Base-by-base conservation (phyloP, 1,140 invertebrate genomes). In the Cyclargus thomasi region DNA sequence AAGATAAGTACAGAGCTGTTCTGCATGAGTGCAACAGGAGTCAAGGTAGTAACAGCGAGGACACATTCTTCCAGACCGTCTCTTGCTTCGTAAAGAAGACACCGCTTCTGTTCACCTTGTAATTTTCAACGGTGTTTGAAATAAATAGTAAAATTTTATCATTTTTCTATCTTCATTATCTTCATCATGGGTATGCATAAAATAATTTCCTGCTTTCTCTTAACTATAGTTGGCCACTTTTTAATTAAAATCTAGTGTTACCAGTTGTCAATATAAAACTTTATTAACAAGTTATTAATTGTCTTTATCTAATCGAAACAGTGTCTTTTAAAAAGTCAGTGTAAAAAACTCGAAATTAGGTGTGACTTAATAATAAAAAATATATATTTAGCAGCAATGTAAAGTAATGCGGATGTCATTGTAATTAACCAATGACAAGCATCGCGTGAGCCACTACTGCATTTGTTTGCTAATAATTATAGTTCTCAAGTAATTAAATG, bases 11-110 rank as follows among this genome's bases (percentile, higher is more conserved):
- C 35, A 22, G 53, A n/a, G 67, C 70, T 11, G 65, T n/a, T 8
- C n/a, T 76, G 11, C 68, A 75, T 53, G 69, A 74, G 20, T 79
- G 75, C 57, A 77, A 79, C 21, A 71, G 74, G 16, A 18, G 29
- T 0, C 10, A 62, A 35, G 66, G 73, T 36, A 59, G 18, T 10
- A 57, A 74, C 29, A 64, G 67, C 16, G 59, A 72, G 3, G 67
- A 79, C 20, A 75, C 67, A 1, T n/a, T 74, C 11, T 71, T 64
- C 47, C 71, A 63, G 70, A 62, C 59, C 1, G 17, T 53, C 4
- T 4, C 55, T 4, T 79, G 77, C 62, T 53, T 69, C 29, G 64
- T 70, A 23, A 36, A 73, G 1, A 73, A 69, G 10, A 22, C 72
- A 2, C 75, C 75, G 5, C 62, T 77, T 53, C 22, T 62, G 14